Evolutionary conservation across 2,888 invertebrate genomes (phyloP).

Genomic region (Chironomus riparius): DNA sequence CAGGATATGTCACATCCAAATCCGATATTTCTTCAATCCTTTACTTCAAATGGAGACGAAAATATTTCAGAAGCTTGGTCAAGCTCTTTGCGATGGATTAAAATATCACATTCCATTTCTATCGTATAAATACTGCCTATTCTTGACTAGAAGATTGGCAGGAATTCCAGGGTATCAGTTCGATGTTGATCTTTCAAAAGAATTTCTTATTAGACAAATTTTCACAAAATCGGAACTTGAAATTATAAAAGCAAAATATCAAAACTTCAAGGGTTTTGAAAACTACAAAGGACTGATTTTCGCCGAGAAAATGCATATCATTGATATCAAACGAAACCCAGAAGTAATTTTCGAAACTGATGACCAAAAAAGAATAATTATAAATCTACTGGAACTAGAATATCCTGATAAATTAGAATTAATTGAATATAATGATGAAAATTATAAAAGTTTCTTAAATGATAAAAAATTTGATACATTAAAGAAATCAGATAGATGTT

Average conservation of each 20-base stretch:
- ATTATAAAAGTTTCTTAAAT: too few relatives aligned
- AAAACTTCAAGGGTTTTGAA: not conserved
- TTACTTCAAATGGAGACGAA: conserved; percentile 29
- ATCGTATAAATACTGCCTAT: conserved; percentile 29
- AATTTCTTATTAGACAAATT: conserved; percentile 27
- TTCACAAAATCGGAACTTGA: conserved; percentile 29
- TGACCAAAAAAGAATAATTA: too few relatives aligned
- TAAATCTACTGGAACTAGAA: too few relatives aligned
- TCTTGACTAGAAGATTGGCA: conserved; percentile 24
- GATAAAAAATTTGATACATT: too few relatives aligned
- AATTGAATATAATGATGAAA: too few relatives aligned
- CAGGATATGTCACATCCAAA: conserved; percentile 27
- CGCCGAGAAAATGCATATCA: not conserved
- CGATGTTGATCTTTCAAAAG: conserved; percentile 22
- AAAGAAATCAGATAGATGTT: too few relatives aligned
- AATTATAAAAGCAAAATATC: not conserved
- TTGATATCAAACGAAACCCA: not conserved
- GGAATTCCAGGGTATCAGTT: conserved; percentile 31
- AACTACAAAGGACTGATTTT: not conserved
- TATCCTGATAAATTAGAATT: too few relatives aligned
- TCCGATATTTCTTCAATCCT: conserved; percentile 30
- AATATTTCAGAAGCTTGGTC: conserved; percentile 28
- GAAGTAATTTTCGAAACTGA: too few relatives aligned
- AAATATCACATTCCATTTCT: conserved; percentile 25
- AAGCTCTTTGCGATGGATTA: conserved; percentile 29